Conservation (phyloP, 92 coral and sea anemone species). For the Porites lobata region DNA sequence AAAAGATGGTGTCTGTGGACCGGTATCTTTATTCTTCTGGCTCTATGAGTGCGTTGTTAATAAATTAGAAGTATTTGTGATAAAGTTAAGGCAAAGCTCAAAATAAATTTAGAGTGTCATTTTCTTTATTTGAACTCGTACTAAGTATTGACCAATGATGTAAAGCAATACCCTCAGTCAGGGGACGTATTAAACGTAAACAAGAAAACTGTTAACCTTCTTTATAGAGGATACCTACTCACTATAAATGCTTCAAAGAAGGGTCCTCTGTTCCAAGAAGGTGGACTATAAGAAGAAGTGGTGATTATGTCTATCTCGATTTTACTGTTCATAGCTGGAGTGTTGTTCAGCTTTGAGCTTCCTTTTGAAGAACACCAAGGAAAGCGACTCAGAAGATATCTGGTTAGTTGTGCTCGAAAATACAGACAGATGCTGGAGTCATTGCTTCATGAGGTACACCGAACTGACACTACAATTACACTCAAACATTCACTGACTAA, state of each 20-base stretch:
- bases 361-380: slow-evolving; percentile 80
- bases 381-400: slow-evolving; percentile 82
- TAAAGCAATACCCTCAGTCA: too few species aligned
- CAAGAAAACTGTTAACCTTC: too few species aligned
- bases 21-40: neutral
- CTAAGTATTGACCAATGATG: too few species aligned
- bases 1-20: neutral
- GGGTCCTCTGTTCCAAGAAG: too few species aligned
- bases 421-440: slow-evolving; percentile 88
- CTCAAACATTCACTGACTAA: neutral
- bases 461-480: neutral
- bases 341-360: slow-evolving; percentile 88
- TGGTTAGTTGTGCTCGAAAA: slow-evolving; percentile 80
- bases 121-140: neutral
- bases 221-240: too few species aligned
- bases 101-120: neutral
- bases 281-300: too few species aligned
- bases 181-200: too few species aligned
- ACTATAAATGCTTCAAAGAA: too few species aligned
- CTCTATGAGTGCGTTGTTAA: neutral
- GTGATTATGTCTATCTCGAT: neutral
- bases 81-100: neutral
- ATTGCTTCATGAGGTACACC: slow-evolving; percentile 85
- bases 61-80: neutral
- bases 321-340: slow-evolving; percentile 57